These are phyloP conservation scores for Syngnathus typhle DNA, from an alignment of 2,113 vertebrate genomes.

Conservation along the genomic window DNA sequence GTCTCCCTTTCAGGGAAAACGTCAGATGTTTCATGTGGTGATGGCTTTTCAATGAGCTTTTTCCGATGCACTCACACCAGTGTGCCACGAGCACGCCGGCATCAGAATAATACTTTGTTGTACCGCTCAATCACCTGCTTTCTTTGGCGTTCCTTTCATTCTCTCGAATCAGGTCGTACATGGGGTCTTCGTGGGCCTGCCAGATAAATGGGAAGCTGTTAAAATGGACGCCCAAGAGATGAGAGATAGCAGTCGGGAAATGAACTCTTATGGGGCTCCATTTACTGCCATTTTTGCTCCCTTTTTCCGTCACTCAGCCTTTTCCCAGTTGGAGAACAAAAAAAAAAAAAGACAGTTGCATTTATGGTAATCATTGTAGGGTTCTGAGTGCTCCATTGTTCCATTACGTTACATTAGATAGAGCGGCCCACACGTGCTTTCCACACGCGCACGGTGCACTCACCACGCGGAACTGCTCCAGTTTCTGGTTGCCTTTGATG, in stretches of 20 bases:
- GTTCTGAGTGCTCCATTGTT: slow-evolving; percentile 20
- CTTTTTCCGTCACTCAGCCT: neutral
- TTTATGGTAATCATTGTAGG: slow-evolving; percentile 58
- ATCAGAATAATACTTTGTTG: neutral
- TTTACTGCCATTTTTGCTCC: neutral
- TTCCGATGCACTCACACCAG: slow-evolving; percentile 16
- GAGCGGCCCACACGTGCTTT: neutral
- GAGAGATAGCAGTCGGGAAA: neutral
- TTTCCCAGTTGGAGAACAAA: slow-evolving; percentile 2
- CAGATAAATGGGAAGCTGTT: slow-evolving; percentile 6
- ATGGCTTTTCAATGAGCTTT: slow-evolving; percentile 54
- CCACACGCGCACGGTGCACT: slow-evolving; percentile 40
- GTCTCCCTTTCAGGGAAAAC: slow-evolving; percentile 19
- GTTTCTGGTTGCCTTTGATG: slow-evolving; percentile 96
- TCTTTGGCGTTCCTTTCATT: slow-evolving; percentile 90
- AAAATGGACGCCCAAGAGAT: neutral
- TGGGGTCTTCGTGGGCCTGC: slow-evolving; percentile 93
- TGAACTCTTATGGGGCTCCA: neutral
- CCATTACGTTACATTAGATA: neutral
- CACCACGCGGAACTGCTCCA: slow-evolving; percentile 97
- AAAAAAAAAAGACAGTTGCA: slow-evolving; percentile 48
- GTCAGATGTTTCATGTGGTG: slow-evolving; percentile 8
- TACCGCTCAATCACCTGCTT: slow-evolving; percentile 71
- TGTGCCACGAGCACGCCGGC: neutral
- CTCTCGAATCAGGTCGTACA: slow-evolving; percentile 90